Conservation (phyloP, 2,888 invertebrate genomes). For the Tenthredo livida region DNA sequence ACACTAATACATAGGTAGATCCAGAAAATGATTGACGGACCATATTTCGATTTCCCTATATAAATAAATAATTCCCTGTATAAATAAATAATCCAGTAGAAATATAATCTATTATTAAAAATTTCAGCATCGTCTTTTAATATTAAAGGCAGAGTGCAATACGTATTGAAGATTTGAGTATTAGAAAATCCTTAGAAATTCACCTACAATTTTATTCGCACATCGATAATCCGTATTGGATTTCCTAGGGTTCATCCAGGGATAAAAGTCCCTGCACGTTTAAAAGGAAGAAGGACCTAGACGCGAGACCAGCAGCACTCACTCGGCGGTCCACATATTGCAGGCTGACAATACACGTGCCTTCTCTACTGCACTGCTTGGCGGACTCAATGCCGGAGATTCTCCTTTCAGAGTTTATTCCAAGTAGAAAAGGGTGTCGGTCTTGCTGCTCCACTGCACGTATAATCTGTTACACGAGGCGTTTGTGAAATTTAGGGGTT, state of each 20-base stretch:
- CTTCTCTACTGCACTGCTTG: conserved; percentile 34
- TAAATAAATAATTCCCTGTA: too few relatives aligned
- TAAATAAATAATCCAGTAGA: neutral
- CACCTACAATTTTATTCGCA: neutral
- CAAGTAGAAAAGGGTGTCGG: neutral
- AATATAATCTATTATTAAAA: neutral
- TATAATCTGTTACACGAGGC: neutral
- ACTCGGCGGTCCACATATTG: conserved; percentile 15
- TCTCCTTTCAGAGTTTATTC: conserved; percentile 29
- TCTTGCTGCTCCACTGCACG: neutral
- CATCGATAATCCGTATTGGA: conserved; percentile 20
- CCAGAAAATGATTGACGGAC: neutral
- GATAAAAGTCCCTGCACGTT: neutral
- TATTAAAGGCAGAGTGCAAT: neutral
- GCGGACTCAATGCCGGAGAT: conserved; percentile 2
- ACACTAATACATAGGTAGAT: neutral
- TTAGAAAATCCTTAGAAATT: conserved; percentile 11
- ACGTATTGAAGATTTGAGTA: neutral
- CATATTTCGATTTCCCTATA: neutral
- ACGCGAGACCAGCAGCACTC: neutral
- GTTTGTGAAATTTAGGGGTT: neutral
- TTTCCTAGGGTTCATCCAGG: neutral
- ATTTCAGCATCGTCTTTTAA: neutral
- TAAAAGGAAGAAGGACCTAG: neutral
- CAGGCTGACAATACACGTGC: conserved; percentile 40